Evolutionary conservation across 2,797 vertebrate species (phyloP), one percentile per base, ranked within the genome.

Genomic region (Garrulus glandarius): DNA sequence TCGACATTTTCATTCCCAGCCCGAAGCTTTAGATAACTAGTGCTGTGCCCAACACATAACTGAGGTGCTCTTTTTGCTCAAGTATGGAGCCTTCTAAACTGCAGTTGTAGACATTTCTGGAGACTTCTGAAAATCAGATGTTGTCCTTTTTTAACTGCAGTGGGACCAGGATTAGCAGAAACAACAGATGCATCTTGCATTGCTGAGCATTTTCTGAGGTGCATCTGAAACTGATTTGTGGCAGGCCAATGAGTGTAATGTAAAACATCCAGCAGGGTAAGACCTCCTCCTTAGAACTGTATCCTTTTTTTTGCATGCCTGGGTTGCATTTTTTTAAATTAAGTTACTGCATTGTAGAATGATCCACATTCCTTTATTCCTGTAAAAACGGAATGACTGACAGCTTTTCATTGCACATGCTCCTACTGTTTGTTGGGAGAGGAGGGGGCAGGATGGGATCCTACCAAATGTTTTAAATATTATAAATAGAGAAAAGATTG

Each of bases 181-280:
- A 52, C 24, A 91, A n/a, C 71, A 91, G 71, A 82, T 89, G 61
- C n/a, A 37, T 74, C 71, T 83, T 87, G 74, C 27, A 3, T 30
- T 81, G 87, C 82, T 71, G 87, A 83, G 57, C 55, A 5, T 53
- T 91, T 93, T 92, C 60, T 68, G 49, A 32, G 83, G 92, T 88
- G 82, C 89, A 79, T 91, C 89, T 94, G 93, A 95, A 95, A 78
- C 30, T 87, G 56, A 57, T 93, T 95, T 89, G 92, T 87, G 92
- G 85, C 83, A 94, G 85, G 71, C 80, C 85, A 36, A 29, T 55
- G 83, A 93, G 56, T 22, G 64, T 90, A 93, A 93, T 70, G 65
- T 76, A 57, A 94, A 93, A 85, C 89, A 83, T 71, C 30, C 55
- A 85, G 21, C 50, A 69, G 96, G 89, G 17, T 93, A 90, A 92